These are phyloP conservation scores for Euura saliciscinereae DNA, from an alignment of 1,140 invertebrate genomes.

Conservation along the genomic window DNA sequence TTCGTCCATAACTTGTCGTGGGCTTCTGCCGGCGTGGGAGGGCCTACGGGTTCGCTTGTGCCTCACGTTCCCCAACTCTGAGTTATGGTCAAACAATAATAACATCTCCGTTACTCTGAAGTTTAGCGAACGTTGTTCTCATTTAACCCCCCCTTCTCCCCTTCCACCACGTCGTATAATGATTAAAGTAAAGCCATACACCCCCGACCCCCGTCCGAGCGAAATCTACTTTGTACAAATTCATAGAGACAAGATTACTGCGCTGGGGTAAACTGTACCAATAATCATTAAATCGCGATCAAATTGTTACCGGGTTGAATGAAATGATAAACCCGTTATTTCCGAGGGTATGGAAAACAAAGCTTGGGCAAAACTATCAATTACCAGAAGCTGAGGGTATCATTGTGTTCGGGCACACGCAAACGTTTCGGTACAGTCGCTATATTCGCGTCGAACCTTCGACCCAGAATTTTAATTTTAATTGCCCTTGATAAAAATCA, in stretches of 20 bases:
- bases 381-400: background rate
- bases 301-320: background rate
- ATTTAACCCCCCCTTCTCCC: background rate
- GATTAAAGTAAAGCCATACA: background rate
- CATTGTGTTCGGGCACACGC: conserved; percentile 8
- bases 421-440: background rate
- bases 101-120: conserved; percentile 34
- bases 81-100: conserved; percentile 29
- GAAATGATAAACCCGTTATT: too few relatives aligned
- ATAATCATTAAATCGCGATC: background rate
- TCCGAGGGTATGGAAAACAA: background rate
- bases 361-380: too few relatives aligned
- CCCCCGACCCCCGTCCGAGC: background rate
- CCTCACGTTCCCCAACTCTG: conserved; percentile 57
- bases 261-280: background rate
- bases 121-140: conserved; percentile 5
- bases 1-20: conserved; percentile 44
- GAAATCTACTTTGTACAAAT: too few relatives aligned
- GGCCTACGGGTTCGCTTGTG: conserved; percentile 56
- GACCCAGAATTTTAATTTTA: too few relatives aligned
- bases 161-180: background rate
- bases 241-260: background rate
- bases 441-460: too few relatives aligned
- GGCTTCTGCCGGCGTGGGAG: conserved; percentile 53
- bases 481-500: too few relatives aligned